A percentile compares a stretch with the other conserved stretches of the same genome.
phyloP scores from a whole-genome alignment of 2,888 invertebrate species.

The Spicauda simplicius region DNA sequence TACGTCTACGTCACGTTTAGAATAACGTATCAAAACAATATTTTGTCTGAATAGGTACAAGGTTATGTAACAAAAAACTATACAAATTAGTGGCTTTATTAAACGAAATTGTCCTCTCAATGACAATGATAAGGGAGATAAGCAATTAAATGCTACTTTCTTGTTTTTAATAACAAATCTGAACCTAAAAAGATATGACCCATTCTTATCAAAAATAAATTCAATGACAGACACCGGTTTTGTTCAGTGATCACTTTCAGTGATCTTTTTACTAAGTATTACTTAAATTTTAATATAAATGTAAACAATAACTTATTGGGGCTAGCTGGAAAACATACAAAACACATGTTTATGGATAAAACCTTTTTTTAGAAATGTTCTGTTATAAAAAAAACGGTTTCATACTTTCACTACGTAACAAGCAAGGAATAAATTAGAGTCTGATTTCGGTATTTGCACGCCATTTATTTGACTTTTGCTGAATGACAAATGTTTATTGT shows the following conservation, averaged over 20 bases:
- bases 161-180: background rate
- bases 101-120: background rate
- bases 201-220: background rate
- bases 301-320: no score
- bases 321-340: no score
- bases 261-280: no score
- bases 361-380: no score
- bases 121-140: background rate
- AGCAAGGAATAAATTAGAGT: no score
- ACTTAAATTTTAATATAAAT: no score
- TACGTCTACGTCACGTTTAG: slow-evolving; percentile 45
- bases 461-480: no score
- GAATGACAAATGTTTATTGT: no score
- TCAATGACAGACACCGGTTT: background rate
- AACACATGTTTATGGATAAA: no score
- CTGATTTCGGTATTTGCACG: no score
- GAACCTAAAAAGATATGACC: background rate
- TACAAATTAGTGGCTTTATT: background rate
- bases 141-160: background rate
- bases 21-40: background rate
- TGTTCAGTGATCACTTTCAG: background rate
- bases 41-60: slow-evolving; percentile 2
- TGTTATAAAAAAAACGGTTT: no score
- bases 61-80: slow-evolving; percentile 18
- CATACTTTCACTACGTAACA: no score